A percentile compares a stretch with the other conserved stretches of the same genome.
phyloP scores from a whole-genome alignment of 1,140 invertebrate species.

The Polypedilum pembai region DNA sequence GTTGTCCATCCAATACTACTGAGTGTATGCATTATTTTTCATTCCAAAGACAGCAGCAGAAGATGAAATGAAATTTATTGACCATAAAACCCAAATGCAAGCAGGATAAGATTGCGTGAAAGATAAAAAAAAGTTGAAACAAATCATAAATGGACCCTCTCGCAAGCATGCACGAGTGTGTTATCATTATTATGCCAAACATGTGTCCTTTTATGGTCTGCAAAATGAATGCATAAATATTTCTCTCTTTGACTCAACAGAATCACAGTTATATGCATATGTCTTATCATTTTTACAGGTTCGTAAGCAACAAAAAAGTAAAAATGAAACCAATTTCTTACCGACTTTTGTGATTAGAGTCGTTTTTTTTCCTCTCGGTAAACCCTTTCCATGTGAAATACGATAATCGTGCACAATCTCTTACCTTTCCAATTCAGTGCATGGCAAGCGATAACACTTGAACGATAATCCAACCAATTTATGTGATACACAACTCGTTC shows the following conservation, averaged over 20 bases:
- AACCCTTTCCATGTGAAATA: background rate
- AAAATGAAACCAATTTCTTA: constrained; percentile 9
- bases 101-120: constrained; percentile 16
- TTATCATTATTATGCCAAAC: constrained; percentile 18
- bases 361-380: background rate
- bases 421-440: constrained; percentile 11
- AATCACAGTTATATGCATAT: background rate
- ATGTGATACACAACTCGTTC: background rate
- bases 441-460: constrained; percentile 7
- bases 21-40: no score
- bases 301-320: background rate
- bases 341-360: background rate
- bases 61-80: constrained; percentile 14
- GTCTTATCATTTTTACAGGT: background rate
- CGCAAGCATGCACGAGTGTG: background rate
- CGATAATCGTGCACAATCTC: constrained; percentile 11
- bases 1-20: background rate
- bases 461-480: constrained; percentile 18
- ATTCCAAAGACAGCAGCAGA: background rate
- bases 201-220: constrained; percentile 11
- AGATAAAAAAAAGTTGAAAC: constrained; percentile 5
- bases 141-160: constrained; percentile 12
- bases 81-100: constrained; percentile 12
- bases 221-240: constrained; percentile 18
- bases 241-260: background rate